Percentiles rank a stretch among this genome's conserved stretches.
phyloP scores from a whole-genome alignment of 2,797 vertebrate genomes.

The Malacoraja senta region DNA sequence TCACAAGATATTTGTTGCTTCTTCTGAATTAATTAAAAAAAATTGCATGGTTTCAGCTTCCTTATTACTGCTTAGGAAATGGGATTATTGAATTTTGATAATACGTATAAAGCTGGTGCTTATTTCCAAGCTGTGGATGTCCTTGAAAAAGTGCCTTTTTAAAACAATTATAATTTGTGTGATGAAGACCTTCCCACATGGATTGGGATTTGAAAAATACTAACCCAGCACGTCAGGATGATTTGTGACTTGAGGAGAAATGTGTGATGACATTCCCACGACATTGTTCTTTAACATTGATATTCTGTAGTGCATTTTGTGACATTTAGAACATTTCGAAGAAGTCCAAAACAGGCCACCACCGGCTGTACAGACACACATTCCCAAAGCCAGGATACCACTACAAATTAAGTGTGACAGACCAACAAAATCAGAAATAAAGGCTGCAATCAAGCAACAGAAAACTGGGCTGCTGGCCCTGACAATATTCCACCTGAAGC shows the following conservation, averaged over 20 bases:
- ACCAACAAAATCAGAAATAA: too few relatives aligned
- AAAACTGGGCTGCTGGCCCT: too few relatives aligned
- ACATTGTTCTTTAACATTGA: not conserved
- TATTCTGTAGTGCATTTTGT: not conserved
- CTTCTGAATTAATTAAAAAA: not conserved
- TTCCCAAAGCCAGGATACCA: not conserved
- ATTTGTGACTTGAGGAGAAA: not conserved
- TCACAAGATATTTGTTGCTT: not conserved
- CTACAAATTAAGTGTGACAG: too few relatives aligned
- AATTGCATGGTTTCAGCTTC: not conserved
- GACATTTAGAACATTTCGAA: too few relatives aligned
- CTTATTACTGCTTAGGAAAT: not conserved
- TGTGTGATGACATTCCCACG: not conserved
- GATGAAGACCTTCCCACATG: not conserved
- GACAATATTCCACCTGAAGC: too few relatives aligned
- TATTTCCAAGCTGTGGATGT: not conserved
- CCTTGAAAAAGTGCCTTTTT: not conserved
- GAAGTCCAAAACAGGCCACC: too few relatives aligned
- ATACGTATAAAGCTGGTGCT: not conserved
- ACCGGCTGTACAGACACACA: too few relatives aligned
- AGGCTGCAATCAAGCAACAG: too few relatives aligned
- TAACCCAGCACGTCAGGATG: not conserved
- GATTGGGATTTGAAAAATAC: not conserved
- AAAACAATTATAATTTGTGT: not conserved
- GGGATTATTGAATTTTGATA: not conserved